A percentile compares a stretch with the other conserved stretches of the same genome.
These are phyloP conservation scores for Calcarius lapponicus DNA, from an alignment of 2,797 vertebrate species.

Conservation along the genomic window DNA sequence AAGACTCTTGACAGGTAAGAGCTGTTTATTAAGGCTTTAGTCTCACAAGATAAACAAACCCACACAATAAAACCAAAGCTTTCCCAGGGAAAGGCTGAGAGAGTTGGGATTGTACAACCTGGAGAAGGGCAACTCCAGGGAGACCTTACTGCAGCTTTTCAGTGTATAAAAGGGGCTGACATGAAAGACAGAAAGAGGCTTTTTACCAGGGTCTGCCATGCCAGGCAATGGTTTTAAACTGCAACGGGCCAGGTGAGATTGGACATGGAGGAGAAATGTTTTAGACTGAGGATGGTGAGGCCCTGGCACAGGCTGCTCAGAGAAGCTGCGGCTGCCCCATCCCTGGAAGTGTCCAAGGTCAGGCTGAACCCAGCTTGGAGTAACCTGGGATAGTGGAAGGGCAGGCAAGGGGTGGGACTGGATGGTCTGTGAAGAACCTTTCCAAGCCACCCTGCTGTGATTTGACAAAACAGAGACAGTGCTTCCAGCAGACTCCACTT, in stretches of 20 bases:
- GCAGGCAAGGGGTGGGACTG: neutral
- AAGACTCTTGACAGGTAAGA: neutral
- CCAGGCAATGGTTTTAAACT: neutral
- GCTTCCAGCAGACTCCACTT: neutral
- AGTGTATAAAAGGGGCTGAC: neutral
- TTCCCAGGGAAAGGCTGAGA: neutral
- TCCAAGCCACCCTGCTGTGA: neutral
- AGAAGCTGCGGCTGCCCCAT: neutral
- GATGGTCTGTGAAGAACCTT: neutral
- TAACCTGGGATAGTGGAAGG: neutral
- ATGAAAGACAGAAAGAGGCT: neutral
- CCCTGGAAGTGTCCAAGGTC: neutral
- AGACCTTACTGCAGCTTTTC: neutral
- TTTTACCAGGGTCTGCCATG: neutral
- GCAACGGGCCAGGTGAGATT: neutral
- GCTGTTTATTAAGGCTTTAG: neutral
- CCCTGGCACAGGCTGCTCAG: rapidly evolving
- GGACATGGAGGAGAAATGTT: neutral
- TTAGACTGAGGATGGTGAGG: neutral
- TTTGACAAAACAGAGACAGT: neutral
- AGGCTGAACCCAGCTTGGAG: rapidly evolving
- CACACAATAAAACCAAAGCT: neutral
- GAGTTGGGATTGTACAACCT: neutral
- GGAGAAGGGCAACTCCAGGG: neutral
- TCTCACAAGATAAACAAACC: neutral